Evolutionary conservation across 2,888 invertebrate species (phyloP), one percentile per base, ranked within the genome.

Genomic region (Yponomeuta cagnagella): DNA sequence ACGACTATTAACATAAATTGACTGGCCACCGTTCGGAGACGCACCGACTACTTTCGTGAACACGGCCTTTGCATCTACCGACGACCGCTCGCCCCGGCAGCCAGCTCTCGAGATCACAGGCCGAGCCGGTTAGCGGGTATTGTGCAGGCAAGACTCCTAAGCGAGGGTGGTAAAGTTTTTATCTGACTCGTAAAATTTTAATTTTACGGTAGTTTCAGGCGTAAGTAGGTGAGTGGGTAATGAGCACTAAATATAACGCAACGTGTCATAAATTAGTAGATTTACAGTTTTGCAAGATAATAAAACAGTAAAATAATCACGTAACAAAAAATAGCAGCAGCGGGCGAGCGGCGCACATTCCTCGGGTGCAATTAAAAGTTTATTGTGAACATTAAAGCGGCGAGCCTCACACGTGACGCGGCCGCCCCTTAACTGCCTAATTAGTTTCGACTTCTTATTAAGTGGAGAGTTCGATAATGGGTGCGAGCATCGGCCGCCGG

Each of bases 1-100:
- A 79, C 80, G 76, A 77, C 86, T 80, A 86, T 87, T 83, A 86
- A 82, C 84, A 83, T 81, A 81, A 81, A 80, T 75, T 76, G 75
- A 75, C 72, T 73, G 73, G 68, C 67, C 72, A 70, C 64, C 66
- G 63, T 70, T 63, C 72, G 63, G 15, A 66, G 43, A 43, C 43
- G 43, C 43, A 43, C 43, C 43, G 43, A 43, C 43, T 43, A 43
- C 43, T 43, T 43, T 43, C 8, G 43, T 43, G 43, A 43, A 43
- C 8, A 43, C 9, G 43, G 43, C 43, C 43, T 43, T 43, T 43
- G 43, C 43, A 8, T 5, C 43, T 43, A 5, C 43, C 43, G 43
- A 43, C 9, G 43, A 43, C 43, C 43, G 43, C 8, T 43, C 43
- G 43, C 33, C 6, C 43, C 43, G 1, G 43, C 43, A 43, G 5